phyloP scores from a whole-genome alignment of 2,113 vertebrate species.

The Pteruthius melanotis region DNA sequence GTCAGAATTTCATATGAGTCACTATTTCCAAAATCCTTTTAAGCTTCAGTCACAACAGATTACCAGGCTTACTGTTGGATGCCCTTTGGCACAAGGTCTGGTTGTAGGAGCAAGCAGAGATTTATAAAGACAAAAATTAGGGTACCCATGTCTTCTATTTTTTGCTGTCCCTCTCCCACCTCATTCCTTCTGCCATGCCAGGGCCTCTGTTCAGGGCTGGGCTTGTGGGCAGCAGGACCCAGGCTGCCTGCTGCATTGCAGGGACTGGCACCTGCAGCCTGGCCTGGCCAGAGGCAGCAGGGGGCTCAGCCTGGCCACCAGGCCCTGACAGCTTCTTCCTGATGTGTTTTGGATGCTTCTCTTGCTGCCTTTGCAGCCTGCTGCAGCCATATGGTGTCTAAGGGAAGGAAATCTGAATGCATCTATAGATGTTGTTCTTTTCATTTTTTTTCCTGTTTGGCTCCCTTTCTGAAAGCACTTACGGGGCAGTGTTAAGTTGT shows the following conservation, averaged over 20 bases:
- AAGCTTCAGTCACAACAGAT: neutral
- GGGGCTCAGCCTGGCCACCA: neutral
- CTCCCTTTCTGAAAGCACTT: neutral
- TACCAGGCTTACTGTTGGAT: neutral
- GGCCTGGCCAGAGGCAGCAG: neutral
- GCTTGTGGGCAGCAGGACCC: neutral
- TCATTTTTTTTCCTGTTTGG: neutral
- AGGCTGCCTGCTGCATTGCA: rapidly evolving
- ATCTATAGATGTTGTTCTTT: neutral
- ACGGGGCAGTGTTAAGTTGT: neutral
- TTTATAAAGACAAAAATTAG: neutral
- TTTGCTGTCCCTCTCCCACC: rapidly evolving
- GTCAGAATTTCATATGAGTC: neutral
- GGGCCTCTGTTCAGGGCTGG: rapidly evolving
- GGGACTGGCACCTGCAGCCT: neutral
- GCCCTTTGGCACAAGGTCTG: neutral
- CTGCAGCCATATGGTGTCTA: neutral
- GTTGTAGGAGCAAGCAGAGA: neutral
- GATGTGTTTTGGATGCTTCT: neutral
- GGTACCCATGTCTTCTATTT: neutral
- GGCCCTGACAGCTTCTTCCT: neutral
- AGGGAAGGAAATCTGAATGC: neutral
- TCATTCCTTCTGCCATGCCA: neutral
- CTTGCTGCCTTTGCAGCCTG: neutral
- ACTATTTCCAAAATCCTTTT: neutral